These are phyloP conservation scores for Xenopus laevis DNA, from an alignment of 2,113 vertebrate species.

Conservation along the genomic window DNA sequence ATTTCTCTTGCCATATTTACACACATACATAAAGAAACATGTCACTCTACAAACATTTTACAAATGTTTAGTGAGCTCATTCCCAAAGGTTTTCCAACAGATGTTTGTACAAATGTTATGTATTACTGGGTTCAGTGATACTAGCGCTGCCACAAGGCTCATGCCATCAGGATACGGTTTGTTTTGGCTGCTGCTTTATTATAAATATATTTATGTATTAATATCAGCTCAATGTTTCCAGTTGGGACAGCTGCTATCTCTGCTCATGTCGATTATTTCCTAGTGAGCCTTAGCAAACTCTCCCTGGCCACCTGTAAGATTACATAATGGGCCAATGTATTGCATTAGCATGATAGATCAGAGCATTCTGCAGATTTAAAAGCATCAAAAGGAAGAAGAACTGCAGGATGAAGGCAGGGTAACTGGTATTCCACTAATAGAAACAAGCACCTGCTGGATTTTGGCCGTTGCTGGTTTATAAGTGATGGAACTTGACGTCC, in stretches of 20 bases:
- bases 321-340: background rate
- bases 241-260: constrained; percentile 64
- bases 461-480: too few relatives aligned
- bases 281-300: background rate
- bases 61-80: constrained; percentile 67
- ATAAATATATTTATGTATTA: constrained; percentile 51
- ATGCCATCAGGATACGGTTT: constrained; percentile 84
- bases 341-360: too few relatives aligned
- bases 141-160: constrained; percentile 76
- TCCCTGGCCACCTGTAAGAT: background rate
- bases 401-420: too few relatives aligned
- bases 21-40: constrained; percentile 64
- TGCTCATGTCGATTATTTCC: constrained; percentile 61
- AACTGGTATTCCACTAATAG: too few relatives aligned
- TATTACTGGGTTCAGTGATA: constrained; percentile 86
- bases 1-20: constrained; percentile 58
- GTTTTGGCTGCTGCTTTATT: constrained; percentile 66
- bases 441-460: too few relatives aligned
- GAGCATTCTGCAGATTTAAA: too few relatives aligned
- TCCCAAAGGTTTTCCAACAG: constrained; percentile 71
- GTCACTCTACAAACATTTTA: constrained; percentile 68
- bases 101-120: constrained; percentile 79
- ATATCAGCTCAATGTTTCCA: constrained; percentile 73
- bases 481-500: too few relatives aligned
- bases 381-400: too few relatives aligned